Percentiles rank a stretch among this genome's conserved stretches.
phyloP scores from a whole-genome alignment of 1,140 invertebrate species.

The Dufourea novaeangliae region DNA sequence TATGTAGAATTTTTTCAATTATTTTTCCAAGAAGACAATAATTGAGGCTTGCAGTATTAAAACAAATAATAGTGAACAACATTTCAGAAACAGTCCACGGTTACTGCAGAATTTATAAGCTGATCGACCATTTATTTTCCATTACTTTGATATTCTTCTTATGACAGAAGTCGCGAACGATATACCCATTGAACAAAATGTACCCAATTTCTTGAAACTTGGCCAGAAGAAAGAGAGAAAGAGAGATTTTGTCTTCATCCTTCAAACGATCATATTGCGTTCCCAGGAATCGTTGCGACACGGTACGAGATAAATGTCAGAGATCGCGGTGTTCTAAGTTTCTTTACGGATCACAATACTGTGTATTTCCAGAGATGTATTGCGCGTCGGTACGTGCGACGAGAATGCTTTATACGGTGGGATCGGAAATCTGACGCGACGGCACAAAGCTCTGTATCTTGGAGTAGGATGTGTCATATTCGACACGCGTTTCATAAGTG shows the following conservation, averaged over 20 bases:
- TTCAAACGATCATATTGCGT: slow-evolving; percentile 2
- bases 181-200: no score
- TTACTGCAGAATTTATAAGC: no score
- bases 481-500: slow-evolving; percentile 28
- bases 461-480: slow-evolving; percentile 29
- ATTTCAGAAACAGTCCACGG: no score
- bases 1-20: no score
- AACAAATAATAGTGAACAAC: no score
- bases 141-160: no score
- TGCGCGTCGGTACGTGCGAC: neutral
- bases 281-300: neutral
- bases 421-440: slow-evolving; percentile 9
- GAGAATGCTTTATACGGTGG: slow-evolving; percentile 29
- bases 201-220: neutral
- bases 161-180: neutral
- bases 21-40: no score
- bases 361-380: slow-evolving; percentile 16
- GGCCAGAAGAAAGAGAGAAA: neutral
- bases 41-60: no score
- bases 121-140: no score
- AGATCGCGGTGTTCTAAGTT: slow-evolving; percentile 28
- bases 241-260: neutral
- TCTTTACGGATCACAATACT: slow-evolving; percentile 7
- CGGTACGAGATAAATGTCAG: slow-evolving; percentile 25
- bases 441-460: slow-evolving; percentile 26